Percentiles rank a stretch among this genome's conserved stretches.
Evolutionary conservation across 1,140 invertebrate species (phyloP).

Genomic region (Eumaeus atala): DNA sequence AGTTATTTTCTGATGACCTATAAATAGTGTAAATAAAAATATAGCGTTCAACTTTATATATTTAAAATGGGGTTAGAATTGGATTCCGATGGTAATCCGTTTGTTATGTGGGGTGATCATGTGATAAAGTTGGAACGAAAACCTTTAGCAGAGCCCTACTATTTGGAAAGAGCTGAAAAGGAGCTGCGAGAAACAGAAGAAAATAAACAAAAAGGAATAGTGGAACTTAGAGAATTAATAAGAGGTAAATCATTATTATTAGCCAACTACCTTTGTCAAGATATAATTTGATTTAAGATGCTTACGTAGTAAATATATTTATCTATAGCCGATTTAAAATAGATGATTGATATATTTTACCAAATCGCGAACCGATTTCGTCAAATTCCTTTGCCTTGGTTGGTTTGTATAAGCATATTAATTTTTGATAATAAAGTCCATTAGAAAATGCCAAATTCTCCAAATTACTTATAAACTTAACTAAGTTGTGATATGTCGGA

Average conservation of each 20-base stretch:
- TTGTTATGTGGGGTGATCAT: constrained; percentile 67
- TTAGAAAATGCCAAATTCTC: too few relatives aligned
- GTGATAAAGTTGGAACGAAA: constrained; percentile 72
- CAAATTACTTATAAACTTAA: too few relatives aligned
- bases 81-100: constrained; percentile 68
- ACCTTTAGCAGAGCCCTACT: constrained; percentile 58
- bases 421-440: not conserved
- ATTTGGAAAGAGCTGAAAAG: constrained; percentile 74
- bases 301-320: too few relatives aligned
- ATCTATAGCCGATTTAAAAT: too few relatives aligned
- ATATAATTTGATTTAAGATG: too few relatives aligned
- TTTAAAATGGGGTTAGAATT: constrained; percentile 58
- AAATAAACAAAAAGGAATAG: constrained; percentile 76
- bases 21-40: not conserved
- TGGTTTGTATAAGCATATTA: not conserved
- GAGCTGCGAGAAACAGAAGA: constrained; percentile 82
- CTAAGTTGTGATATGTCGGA: too few relatives aligned
- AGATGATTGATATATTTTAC: too few relatives aligned
- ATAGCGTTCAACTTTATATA: not conserved
- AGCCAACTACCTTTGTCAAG: too few relatives aligned
- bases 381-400: too few relatives aligned
- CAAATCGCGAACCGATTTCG: too few relatives aligned
- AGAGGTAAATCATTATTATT: constrained; percentile 55
- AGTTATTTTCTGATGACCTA: too few relatives aligned
- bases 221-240: constrained; percentile 75